Conservation (phyloP, 2,113 vertebrate genomes). For the Anser brachyrhynchus region DNA sequence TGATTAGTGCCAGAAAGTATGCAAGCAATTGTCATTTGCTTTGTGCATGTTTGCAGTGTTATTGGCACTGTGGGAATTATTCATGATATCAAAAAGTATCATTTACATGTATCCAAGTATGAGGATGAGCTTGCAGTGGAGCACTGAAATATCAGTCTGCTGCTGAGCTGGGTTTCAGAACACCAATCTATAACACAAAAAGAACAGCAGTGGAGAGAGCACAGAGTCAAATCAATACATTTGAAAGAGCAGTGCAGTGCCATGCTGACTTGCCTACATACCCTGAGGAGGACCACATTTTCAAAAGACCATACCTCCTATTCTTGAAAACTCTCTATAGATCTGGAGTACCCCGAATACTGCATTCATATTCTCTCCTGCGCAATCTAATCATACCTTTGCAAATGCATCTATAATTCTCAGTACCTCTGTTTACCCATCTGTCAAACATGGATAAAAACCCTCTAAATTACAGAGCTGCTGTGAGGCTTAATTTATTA, state of each 20-base stretch:
- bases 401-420: constrained; percentile 15
- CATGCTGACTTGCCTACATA: not conserved
- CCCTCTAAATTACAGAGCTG: constrained; percentile 31
- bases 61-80: not conserved
- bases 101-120: not conserved
- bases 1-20: not conserved
- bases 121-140: not conserved
- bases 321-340: not conserved
- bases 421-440: constrained; percentile 13
- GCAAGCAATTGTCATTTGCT: not conserved
- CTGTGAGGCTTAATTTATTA: constrained; percentile 39
- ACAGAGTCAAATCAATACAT: not conserved
- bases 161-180: not conserved
- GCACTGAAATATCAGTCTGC: not conserved
- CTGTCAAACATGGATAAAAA: constrained; percentile 25
- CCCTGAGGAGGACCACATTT: not conserved
- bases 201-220: not conserved
- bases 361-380: not conserved
- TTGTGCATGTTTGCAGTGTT: not conserved
- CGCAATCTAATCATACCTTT: constrained; percentile 14
- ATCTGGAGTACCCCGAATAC: not conserved
- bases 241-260: not conserved
- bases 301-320: not conserved
- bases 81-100: not conserved
- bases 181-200: not conserved